Evolutionary conservation across 92 coral and sea anemone species (phyloP), one percentile per base, ranked within the genome.

Genomic region (Parazoanthus atlanticus): DNA sequence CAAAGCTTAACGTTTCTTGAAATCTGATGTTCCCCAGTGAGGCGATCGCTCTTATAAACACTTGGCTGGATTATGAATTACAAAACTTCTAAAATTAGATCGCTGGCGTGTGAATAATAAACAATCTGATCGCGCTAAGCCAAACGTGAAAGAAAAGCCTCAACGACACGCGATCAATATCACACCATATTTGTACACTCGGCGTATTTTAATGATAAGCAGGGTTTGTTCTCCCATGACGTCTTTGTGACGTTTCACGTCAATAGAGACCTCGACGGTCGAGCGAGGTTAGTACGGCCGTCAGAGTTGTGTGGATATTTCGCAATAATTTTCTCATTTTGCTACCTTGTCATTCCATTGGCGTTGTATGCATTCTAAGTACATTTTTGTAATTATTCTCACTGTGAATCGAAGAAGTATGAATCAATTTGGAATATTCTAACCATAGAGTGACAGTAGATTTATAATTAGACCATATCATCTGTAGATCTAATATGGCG

Each of bases 81-180:
- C 84, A 56, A 56, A 54, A 54, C 34, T 56, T 80, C 84, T 80
- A 80, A 80, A 80, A 56, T 80, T 80, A 56, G 84, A 79, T 79
- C 66, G 25, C 8, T 46, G 2, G n/a, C 28, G 58, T 52, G 58
- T 61, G 65, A 56, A 56, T 56, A 15, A 56, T 56, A 16, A 56
- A 61, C 69, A 61, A 28, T 29, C 84, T 7, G n/a, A 21, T 80
- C 29, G 58, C 64, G 21, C 41, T 56, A 26, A 31, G 33, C 26
- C 29, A 10, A 80, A 54, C 84, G 84, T 80, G 83, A 79, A 52
- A 36, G 83, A 28, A 52, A 52, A 52, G 58, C 21, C 17, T 52
- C 19, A 28, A 25, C 23, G 11, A 17, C 84, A 46, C 66, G 64
- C 40, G 72, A 56, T 31, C 70, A 80, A 80, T 80, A 80, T 56